Percentiles rank a stretch among this genome's conserved stretches.
Conservation (phyloP, 2,113 vertebrate genomes). For the Paramisgurnus dabryanus region DNA sequence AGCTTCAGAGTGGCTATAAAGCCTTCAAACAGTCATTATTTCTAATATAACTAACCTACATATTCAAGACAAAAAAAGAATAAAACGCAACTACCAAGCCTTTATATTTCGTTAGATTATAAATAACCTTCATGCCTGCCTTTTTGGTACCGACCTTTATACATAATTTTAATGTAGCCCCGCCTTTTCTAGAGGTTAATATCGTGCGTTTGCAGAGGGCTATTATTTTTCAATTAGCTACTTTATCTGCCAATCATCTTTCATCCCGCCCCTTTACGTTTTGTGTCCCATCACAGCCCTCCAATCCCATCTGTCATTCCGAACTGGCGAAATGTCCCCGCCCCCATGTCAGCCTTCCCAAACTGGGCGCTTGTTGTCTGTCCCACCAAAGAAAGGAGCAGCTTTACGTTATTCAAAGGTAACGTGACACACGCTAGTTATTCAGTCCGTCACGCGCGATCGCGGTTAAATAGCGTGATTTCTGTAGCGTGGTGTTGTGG, state of each 20-base stretch:
- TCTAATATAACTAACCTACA: background rate
- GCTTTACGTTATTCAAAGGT: constrained; percentile 31
- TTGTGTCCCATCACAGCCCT: background rate
- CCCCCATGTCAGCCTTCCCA: constrained; percentile 46
- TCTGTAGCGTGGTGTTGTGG: background rate
- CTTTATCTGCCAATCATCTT: constrained; percentile 27
- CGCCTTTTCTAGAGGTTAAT: constrained; percentile 21
- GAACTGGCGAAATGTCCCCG: constrained; percentile 40
- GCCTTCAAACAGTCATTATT: background rate
- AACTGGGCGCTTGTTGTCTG: constrained; percentile 40
- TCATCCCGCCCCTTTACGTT: background rate
- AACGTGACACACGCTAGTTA: background rate
- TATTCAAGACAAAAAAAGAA: background rate
- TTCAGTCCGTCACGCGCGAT: background rate
- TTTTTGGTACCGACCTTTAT: constrained; percentile 47
- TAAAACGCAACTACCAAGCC: constrained; percentile 19
- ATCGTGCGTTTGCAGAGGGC: background rate
- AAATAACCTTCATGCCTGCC: constrained; percentile 54
- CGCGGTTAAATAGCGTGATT: background rate
- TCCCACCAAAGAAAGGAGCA: constrained; percentile 32
- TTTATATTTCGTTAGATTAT: constrained; percentile 49
- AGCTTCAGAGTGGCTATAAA: too few relatives aligned
- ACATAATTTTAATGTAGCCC: constrained; percentile 15
- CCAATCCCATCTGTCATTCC: constrained; percentile 37
- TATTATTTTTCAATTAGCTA: constrained; percentile 9